Conservation (phyloP, 2,113 vertebrate genomes). For the Gambusia holbrooki region DNA sequence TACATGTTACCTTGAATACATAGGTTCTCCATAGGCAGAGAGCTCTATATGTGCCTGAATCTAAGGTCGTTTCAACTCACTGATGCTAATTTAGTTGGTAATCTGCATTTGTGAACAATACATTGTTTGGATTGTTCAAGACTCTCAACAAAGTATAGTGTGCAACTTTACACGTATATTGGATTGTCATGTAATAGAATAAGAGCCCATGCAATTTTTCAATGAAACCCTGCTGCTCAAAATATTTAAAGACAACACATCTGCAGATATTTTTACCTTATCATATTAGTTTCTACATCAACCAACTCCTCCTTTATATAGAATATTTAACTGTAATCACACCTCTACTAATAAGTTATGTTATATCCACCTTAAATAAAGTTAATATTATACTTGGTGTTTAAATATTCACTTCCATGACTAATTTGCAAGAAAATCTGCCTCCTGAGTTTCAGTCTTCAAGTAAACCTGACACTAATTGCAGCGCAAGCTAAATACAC, state of each 20-base stretch:
- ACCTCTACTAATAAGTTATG: not conserved
- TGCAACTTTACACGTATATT: slow-evolving; percentile 38
- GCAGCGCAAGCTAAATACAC: slow-evolving; percentile 1
- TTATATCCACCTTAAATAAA: not conserved
- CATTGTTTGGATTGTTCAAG: slow-evolving; percentile 29
- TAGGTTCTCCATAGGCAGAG: no score
- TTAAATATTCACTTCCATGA: not conserved
- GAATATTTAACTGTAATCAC: not conserved
- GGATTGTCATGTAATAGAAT: slow-evolving; percentile 52
- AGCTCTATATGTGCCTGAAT: no score
- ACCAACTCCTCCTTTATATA: not conserved
- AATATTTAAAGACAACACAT: slow-evolving; percentile 14
- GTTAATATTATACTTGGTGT: not conserved
- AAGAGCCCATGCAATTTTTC: slow-evolving; percentile 41
- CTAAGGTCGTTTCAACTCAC: no score
- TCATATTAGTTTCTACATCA: not conserved
- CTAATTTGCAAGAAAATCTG: not conserved
- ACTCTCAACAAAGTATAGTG: slow-evolving; percentile 45
- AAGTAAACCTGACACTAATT: not conserved
- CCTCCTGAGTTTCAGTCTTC: not conserved
- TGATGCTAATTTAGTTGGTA: no score
- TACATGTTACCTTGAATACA: no score
- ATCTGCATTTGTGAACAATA: no score
- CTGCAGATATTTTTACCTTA: not conserved
- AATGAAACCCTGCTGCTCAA: slow-evolving; percentile 30